Evolutionary conservation across 2,888 invertebrate species (phyloP), one percentile per base, ranked within the genome.

Genomic region (Dolomedes plantarius): DNA sequence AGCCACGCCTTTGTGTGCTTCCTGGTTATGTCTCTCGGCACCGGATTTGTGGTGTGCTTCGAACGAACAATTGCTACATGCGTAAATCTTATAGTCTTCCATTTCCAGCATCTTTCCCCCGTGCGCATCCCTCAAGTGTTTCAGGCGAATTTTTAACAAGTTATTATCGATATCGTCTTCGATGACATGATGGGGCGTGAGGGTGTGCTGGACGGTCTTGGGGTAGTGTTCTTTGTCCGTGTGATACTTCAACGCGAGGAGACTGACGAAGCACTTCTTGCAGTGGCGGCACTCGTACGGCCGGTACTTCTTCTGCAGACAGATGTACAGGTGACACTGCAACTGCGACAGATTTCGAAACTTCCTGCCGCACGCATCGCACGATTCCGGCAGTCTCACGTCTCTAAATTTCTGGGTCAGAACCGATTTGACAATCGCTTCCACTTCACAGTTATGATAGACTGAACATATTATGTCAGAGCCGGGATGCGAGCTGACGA

Each of bases 211-310:
- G n/a, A n/a, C n/a, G n/a, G n/a, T n/a, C 74, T 5, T 29, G 16
- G 6, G 80, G 2, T 23, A 62, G 72, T 86, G 86, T 2, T 71
- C 29, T 32, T 68, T 62, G 32, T 81, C 76, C 9, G 56, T 28
- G 67, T 86, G 86, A 19, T 64, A 73, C 62, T 77, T 80, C 16
- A 86, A 28, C n/a, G 36, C 29, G 16, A 69, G 65, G 11, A 81
- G 6, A 27, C 50, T 31, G 9, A 29, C 23, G 32, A 36, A 76
- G 6, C 46, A 36, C 13, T 23, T 2, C 13, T 31, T 46, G 28
- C 86, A 86, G 39, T 81, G 67, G 16, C 19, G 28, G 31, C 86
- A 86, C 19, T 73, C 75, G 62, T 39, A 81, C 1, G 81, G 72
- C 1, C 64, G 50, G 67, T 80, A 80, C 11, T 73, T 23, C 29